Evolutionary conservation across 2,888 invertebrate species (phyloP).

Genomic region (Melangyna quadrimaculata): DNA sequence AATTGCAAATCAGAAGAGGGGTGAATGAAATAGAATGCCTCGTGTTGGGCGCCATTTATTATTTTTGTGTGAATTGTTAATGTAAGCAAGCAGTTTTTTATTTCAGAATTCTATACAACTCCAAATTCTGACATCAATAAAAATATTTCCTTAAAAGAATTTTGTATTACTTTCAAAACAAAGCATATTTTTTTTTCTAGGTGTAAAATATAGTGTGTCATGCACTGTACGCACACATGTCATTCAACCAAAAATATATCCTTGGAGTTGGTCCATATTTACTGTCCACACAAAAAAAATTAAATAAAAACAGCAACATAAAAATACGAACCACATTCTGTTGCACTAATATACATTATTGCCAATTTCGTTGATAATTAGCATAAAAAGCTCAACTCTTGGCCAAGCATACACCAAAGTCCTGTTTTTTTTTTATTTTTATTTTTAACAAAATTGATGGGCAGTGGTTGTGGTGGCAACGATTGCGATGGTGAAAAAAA

Average conservation of each 20-base stretch:
- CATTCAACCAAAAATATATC: not conserved
- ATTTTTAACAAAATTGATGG: constrained; percentile 44
- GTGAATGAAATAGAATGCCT: too few species aligned
- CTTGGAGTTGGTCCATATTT: not conserved
- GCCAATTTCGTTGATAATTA: constrained; percentile 57
- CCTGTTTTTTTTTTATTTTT: not conserved
- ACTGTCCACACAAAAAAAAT: not conserved
- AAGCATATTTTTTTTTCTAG: not conserved
- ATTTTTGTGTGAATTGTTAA: too few species aligned
- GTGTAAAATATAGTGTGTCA: not conserved
- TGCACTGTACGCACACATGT: too few species aligned
- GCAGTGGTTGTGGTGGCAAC: not conserved
- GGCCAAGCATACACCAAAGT: not conserved
- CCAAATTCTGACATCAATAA: too few species aligned
- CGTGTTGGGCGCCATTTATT: too few species aligned
- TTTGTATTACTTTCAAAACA: too few species aligned
- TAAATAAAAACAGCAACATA: not conserved
- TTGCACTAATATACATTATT: constrained; percentile 26
- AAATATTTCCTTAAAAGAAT: too few species aligned
- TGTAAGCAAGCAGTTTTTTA: too few species aligned
- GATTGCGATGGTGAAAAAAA: not conserved
- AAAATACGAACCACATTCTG: constrained; percentile 8
- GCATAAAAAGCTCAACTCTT: constrained; percentile 47
- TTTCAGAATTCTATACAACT: too few species aligned
- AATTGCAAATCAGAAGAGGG: too few species aligned